Evolutionary conservation across 1,140 invertebrate species (phyloP).

Genomic region (Procambarus virginalis): DNA sequence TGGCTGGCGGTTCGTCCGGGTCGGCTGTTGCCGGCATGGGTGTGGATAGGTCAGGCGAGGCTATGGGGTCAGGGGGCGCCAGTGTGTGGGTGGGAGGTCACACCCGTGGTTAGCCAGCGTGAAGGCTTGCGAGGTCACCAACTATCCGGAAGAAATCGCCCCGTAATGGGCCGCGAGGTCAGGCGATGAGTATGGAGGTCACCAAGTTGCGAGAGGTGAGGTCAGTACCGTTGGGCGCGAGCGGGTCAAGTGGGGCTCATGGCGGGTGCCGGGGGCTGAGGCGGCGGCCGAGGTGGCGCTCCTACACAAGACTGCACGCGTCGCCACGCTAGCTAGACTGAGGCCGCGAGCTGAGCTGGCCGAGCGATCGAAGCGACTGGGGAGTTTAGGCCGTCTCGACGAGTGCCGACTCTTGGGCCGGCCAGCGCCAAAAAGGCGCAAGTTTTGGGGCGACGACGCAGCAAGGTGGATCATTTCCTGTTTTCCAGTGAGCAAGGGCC

Average conservation of each 20-base stretch:
- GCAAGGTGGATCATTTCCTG: slow-evolving; percentile 70
- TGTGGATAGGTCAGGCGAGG: slow-evolving; percentile 65
- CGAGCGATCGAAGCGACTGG: slow-evolving; percentile 69
- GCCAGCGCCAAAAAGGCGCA: slow-evolving; percentile 70
- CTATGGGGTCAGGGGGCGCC: slow-evolving; percentile 60
- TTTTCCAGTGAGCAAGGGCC: slow-evolving; percentile 68
- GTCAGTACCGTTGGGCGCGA: slow-evolving; percentile 59
- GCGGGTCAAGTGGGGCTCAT: slow-evolving; percentile 68
- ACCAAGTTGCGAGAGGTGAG: slow-evolving; percentile 63
- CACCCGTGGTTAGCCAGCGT: slow-evolving; percentile 68
- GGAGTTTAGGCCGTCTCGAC: slow-evolving; percentile 70
- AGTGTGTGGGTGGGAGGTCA: slow-evolving; percentile 62
- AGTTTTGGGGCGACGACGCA: slow-evolving; percentile 69
- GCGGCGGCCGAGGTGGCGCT: slow-evolving; percentile 55
- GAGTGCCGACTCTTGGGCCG: slow-evolving; percentile 70
- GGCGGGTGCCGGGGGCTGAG: slow-evolving; percentile 63
- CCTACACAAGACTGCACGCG: slow-evolving; percentile 68
- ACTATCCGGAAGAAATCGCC: slow-evolving; percentile 58
- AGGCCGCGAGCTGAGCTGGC: slow-evolving; percentile 69
- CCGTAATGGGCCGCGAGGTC: slow-evolving; percentile 65
- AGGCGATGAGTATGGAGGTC: slow-evolving; percentile 62
- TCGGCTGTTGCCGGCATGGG: slow-evolving; percentile 63
- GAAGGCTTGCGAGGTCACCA: slow-evolving; percentile 65
- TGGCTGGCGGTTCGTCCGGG: slow-evolving; percentile 57
- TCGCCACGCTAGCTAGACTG: slow-evolving; percentile 67